Conservation (phyloP, 2,113 vertebrate genomes). For the Pseudopipra pipra region DNA sequence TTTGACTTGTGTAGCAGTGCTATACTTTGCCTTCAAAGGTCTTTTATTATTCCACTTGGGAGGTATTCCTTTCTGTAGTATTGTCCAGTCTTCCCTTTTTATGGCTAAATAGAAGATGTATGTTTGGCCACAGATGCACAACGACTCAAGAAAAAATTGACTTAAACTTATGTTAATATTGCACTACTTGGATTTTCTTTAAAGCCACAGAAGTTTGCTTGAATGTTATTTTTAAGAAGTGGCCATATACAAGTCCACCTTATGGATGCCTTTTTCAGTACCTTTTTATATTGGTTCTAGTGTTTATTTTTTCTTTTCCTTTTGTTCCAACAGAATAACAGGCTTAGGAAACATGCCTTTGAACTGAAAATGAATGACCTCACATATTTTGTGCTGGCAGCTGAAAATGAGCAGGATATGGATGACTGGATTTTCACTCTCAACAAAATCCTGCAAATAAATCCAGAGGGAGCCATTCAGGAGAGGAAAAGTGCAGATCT, state of each 20-base stretch:
- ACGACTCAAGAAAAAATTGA: neutral
- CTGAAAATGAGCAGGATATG: constrained; percentile 97
- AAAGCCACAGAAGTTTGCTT: neutral
- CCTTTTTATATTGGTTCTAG: neutral
- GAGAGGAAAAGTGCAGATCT: constrained; percentile 92
- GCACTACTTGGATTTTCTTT: neutral
- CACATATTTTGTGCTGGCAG: constrained; percentile 97
- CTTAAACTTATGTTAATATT: neutral
- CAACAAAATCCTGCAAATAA: constrained; percentile 95
- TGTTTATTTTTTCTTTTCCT: neutral
- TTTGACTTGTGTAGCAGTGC: rapidly evolving
- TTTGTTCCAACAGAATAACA: constrained; percentile 80
- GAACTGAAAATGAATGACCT: constrained; percentile 99
- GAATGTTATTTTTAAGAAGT: neutral
- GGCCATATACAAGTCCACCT: neutral
- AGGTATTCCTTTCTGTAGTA: neutral
- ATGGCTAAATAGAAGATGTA: rapidly evolving
- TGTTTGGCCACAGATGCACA: neutral
- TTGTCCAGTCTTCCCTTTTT: neutral
- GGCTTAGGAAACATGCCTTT: constrained; percentile 93
- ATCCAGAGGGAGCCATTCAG: constrained; percentile 83
- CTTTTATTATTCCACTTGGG: neutral
- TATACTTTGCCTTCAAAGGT: neutral
- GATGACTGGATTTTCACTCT: constrained; percentile 97
- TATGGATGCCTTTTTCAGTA: neutral